Percentiles rank a stretch among this genome's conserved stretches.
Evolutionary conservation across 2,888 invertebrate species (phyloP).

Genomic region (Caenorhabditis doughertyi): DNA sequence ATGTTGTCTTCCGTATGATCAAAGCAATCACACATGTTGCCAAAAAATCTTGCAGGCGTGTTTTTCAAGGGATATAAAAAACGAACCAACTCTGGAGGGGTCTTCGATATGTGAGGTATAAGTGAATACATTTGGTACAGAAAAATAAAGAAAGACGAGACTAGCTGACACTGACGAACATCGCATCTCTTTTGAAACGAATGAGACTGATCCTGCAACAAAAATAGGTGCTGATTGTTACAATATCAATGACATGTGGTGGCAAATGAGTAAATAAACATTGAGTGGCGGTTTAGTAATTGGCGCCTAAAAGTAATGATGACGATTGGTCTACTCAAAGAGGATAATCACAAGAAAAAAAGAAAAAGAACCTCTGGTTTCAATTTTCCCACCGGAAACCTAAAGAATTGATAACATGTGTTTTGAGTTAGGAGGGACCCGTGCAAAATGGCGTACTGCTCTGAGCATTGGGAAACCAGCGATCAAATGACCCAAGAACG

Average conservation of each 20-base stretch:
- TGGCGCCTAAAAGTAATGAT: neutral
- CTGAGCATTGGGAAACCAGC: slow-evolving; percentile 27
- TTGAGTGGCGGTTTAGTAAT: slow-evolving; percentile 19
- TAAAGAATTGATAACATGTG: slow-evolving; percentile 56
- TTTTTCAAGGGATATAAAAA: slow-evolving; percentile 1
- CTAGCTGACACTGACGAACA: slow-evolving; percentile 54
- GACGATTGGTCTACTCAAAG: neutral
- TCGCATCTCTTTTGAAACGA: slow-evolving; percentile 48
- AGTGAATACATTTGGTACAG: slow-evolving; percentile 47
- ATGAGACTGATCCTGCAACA: slow-evolving; percentile 48
- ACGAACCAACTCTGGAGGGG: slow-evolving; percentile 60
- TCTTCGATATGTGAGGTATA: slow-evolving; percentile 66
- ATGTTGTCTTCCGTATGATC: slow-evolving; percentile 6
- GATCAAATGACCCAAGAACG: slow-evolving; percentile 56
- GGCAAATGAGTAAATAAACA: slow-evolving; percentile 41
- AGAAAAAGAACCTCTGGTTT: slow-evolving; percentile 22
- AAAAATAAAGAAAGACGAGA: slow-evolving; percentile 33
- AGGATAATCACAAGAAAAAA: neutral
- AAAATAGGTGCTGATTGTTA: slow-evolving; percentile 50
- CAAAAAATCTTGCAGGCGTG: neutral
- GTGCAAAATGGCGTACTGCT: slow-evolving; percentile 27
- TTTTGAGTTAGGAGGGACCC: slow-evolving; percentile 49
- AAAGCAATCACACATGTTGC: slow-evolving; percentile 8
- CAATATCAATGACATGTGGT: slow-evolving; percentile 32
- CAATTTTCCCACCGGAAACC: slow-evolving; percentile 36